Conservation (phyloP, 64 coral and sea anemone species). For the Pachyseris speciosa region DNA sequence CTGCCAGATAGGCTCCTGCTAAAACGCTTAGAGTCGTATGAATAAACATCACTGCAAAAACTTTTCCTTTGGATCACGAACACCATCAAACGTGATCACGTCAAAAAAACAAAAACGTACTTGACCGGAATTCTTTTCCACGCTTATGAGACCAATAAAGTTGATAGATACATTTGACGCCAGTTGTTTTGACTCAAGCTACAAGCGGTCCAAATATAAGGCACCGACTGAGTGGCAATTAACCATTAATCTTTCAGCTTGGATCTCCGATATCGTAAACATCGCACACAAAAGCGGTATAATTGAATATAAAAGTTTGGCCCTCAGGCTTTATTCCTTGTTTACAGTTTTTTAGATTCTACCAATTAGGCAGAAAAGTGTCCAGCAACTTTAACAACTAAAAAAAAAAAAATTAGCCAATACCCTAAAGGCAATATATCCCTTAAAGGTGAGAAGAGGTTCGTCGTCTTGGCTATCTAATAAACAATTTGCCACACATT, state of each 20-base stretch:
- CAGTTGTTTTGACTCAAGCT: not conserved
- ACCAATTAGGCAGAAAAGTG: too few relatives aligned
- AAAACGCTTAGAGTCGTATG: not conserved
- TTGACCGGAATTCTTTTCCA: too few relatives aligned
- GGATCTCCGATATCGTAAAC: not conserved
- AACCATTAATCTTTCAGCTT: not conserved
- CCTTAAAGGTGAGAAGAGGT: not conserved
- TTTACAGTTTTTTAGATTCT: not conserved
- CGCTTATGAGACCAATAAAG: too few relatives aligned
- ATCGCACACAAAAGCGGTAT: not conserved
- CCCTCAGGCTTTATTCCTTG: not conserved
- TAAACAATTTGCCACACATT: not conserved
- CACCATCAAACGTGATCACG: too few relatives aligned
- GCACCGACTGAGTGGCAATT: too few relatives aligned
- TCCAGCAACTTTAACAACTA: not conserved
- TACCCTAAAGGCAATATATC: too few relatives aligned
- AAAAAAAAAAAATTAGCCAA: too few relatives aligned
- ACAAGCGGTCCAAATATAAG: not conserved
- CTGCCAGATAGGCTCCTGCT: not conserved
- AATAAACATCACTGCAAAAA: not conserved
- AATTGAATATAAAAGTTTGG: not conserved
- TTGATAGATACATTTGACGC: not conserved
- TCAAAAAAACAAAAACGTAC: too few relatives aligned
- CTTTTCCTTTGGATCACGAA: not conserved
- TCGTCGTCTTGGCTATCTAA: not conserved